Percentiles rank a stretch among this genome's conserved stretches.
Evolutionary conservation across 2,113 vertebrate species (phyloP).

Genomic region (Paradoxurus hermaphroditus): DNA sequence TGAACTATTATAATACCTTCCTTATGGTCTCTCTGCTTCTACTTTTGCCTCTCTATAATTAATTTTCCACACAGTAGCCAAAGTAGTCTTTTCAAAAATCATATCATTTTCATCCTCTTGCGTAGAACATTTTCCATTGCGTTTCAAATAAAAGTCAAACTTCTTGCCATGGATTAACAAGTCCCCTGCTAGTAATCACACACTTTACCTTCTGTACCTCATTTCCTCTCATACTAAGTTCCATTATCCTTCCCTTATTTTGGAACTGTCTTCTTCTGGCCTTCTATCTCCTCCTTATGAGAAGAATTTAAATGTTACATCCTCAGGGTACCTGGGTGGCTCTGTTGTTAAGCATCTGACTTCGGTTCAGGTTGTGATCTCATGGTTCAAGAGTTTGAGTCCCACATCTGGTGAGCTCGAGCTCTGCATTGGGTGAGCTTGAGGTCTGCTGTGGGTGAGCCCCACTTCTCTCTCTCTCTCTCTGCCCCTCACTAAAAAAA

Average conservation of each 20-base stretch:
- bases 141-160: neutral
- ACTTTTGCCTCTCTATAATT: neutral
- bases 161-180: neutral
- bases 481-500: no score
- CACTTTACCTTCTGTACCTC: neutral
- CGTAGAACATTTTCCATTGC: neutral
- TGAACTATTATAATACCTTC: neutral
- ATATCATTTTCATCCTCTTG: neutral
- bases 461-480: no score
- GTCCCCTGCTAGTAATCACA: neutral
- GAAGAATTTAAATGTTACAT: neutral
- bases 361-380: no score
- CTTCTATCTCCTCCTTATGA: neutral
- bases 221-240: neutral
- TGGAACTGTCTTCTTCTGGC: neutral
- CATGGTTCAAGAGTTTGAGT: no score
- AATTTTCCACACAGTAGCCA: neutral
- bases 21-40: neutral
- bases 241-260: neutral
- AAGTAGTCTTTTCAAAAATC: neutral
- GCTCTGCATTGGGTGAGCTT: no score
- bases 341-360: no score
- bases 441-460: no score
- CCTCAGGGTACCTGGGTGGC: neutral
- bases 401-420: no score